phyloP scores from a whole-genome alignment of 2,797 vertebrate species.

The Chelon auratus region DNA sequence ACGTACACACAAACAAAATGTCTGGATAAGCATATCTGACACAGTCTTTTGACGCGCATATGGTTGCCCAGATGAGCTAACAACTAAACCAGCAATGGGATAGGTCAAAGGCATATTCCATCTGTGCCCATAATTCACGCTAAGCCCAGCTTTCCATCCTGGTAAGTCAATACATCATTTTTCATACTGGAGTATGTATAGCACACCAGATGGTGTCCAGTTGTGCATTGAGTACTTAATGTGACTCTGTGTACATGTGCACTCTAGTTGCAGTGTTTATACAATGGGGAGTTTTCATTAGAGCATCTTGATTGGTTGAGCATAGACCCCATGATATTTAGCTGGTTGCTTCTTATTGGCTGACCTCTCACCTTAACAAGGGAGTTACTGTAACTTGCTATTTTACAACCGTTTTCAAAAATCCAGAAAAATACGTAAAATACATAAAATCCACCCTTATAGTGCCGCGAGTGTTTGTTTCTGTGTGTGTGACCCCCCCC shows the following conservation, averaged over 20 bases:
- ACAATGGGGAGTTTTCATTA: conserved; percentile 6
- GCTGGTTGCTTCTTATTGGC: conserved; percentile 22
- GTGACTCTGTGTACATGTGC: conserved; percentile 8
- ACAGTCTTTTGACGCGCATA: too few relatives aligned
- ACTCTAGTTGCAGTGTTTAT: conserved; percentile 5
- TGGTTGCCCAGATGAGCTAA: too few relatives aligned
- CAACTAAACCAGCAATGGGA: not conserved
- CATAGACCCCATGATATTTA: conserved; percentile 25
- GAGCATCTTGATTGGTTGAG: conserved; percentile 23
- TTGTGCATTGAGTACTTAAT: conserved; percentile 19
- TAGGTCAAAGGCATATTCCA: conserved; percentile 8
- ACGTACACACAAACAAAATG: too few relatives aligned
- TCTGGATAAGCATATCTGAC: too few relatives aligned
- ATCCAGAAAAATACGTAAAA: too few relatives aligned
- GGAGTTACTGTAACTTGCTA: too few relatives aligned
- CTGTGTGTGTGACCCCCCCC: not conserved
- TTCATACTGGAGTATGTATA: not conserved
- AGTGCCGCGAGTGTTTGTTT: not conserved
- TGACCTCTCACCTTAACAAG: not conserved
- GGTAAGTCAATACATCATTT: conserved; percentile 30
- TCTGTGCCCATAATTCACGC: conserved; percentile 25
- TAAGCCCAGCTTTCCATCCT: conserved; percentile 17
- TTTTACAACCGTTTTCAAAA: too few relatives aligned
- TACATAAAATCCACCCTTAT: too few relatives aligned
- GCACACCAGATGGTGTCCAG: conserved; percentile 59